Percentiles rank a stretch among this genome's conserved stretches.
These are phyloP conservation scores for Bergia sp. DNA, from an alignment of 92 coral and sea anemone species.

Conservation along the genomic window DNA sequence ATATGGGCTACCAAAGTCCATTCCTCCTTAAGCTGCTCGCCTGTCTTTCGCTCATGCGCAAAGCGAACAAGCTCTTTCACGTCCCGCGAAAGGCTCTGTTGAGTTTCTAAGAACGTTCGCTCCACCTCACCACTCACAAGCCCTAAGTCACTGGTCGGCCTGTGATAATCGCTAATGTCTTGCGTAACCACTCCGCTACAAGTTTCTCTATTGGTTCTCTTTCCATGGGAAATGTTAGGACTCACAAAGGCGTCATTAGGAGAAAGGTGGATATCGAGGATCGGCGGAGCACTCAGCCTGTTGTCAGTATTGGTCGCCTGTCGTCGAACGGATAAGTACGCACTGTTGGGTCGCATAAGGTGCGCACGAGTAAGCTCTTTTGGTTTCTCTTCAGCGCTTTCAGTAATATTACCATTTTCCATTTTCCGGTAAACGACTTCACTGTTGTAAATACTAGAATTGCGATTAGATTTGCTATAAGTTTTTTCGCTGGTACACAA, in stretches of 20 bases:
- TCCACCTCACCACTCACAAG: background rate
- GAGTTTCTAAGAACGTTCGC: background rate
- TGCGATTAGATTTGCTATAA: background rate
- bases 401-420: background rate
- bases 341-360: background rate
- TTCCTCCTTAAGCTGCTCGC: slow-evolving; percentile 68
- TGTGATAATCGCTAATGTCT: background rate
- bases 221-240: slow-evolving; percentile 8
- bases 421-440: background rate
- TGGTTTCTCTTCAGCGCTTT: background rate
- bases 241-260: background rate
- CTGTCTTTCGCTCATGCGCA: slow-evolving; percentile 68
- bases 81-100: slow-evolving; percentile 23
- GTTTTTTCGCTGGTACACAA: background rate
- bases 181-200: background rate
- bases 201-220: background rate
- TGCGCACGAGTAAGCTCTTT: background rate
- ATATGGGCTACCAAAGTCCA: slow-evolving; percentile 76
- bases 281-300: slow-evolving; percentile 23
- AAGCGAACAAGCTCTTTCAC: slow-evolving; percentile 64
- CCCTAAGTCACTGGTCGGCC: background rate
- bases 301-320: background rate
- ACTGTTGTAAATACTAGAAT: background rate
- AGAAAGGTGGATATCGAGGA: background rate
- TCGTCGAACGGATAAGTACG: background rate